Conservation (phyloP, 2,113 vertebrate species). For the Neogobius melanostomus region DNA sequence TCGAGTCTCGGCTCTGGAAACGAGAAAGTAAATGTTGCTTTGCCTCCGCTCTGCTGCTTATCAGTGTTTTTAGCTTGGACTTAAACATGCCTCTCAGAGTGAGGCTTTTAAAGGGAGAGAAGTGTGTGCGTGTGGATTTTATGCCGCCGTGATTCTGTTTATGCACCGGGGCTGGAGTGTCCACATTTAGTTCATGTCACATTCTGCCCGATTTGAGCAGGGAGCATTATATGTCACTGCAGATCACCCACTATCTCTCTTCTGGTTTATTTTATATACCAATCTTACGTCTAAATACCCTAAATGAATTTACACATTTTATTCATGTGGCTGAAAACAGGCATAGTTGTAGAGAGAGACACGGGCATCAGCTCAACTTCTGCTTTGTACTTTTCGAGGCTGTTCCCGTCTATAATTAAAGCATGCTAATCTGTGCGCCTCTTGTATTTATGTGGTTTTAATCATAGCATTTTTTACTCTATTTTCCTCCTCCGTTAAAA, state of each 20-base stretch:
- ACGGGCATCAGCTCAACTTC: slow-evolving; percentile 46
- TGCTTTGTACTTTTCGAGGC: slow-evolving; percentile 51
- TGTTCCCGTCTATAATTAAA: slow-evolving; percentile 11
- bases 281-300: background rate
- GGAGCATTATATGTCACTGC: slow-evolving; percentile 28
- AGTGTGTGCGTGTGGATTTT: slow-evolving; percentile 39
- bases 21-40: slow-evolving; percentile 81
- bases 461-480: slow-evolving; percentile 2
- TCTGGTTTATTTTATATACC: slow-evolving; percentile 9
- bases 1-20: slow-evolving; percentile 71
- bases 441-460: background rate
- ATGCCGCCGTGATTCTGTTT: slow-evolving; percentile 27
- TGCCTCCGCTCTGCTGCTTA: slow-evolving; percentile 72
- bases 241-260: background rate
- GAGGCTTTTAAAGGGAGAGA: slow-evolving; percentile 71
- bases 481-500: slow-evolving; percentile 33
- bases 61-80: slow-evolving; percentile 75
- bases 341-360: slow-evolving; percentile 4
- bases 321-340: background rate
- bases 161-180: slow-evolving; percentile 20
- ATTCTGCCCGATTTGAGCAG: slow-evolving; percentile 34
- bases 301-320: slow-evolving; percentile 6
- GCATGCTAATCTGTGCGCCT: background rate
- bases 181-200: slow-evolving; percentile 28
- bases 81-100: slow-evolving; percentile 64